Evolutionary conservation across 2,797 vertebrate species (phyloP), one percentile per base, ranked within the genome.

Genomic region (Cyprinodon diabolis): DNA sequence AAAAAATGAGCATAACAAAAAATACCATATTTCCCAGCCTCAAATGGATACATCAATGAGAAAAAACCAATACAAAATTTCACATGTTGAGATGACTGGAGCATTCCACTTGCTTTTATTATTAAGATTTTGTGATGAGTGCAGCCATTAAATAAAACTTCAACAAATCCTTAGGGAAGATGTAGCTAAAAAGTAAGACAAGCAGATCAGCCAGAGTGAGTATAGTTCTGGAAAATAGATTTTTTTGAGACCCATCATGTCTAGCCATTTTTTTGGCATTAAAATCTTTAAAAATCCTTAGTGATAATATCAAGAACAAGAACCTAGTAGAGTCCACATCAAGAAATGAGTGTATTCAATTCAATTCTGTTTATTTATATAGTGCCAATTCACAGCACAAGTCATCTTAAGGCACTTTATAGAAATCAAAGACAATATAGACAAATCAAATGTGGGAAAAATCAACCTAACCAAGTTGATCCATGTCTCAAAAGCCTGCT

Each of bases 61-160:
- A 55, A 30, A 2, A 5, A 12, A 4, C 30, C 0, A 35, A 58
- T 15, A 17, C 0, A 67, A 52, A 6, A 12, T 13, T 60, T 52
- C 15, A 19, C 30, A 21, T 19, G 35, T 47, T 47, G 12, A n/a
- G 25, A 58, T 43, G 48, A 19, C 45, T 14, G 10, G 2, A 19
- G 40, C 17, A 47, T 65, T 75, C 25, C 1, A 37, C 47, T 25
- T 63, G 75, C 74, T 82, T 86, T 86, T 71, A 77, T 60, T 54
- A 84, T 85, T 79, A 81, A 84, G 43, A 68, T 86, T 80, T 81
- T 21, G 55, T 78, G 68, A 75, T 37, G 66, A 73, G n/a, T 74
- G 40, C 6, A 58, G 67, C 43, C 72, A 69, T 82, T 67, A 70
- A 51, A 70, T 9, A 68, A 69, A 70, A 75, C 37, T 58, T 54